These are phyloP conservation scores for Ormyrus thymus DNA, from an alignment of 2,888 invertebrate species.

Conservation along the genomic window DNA sequence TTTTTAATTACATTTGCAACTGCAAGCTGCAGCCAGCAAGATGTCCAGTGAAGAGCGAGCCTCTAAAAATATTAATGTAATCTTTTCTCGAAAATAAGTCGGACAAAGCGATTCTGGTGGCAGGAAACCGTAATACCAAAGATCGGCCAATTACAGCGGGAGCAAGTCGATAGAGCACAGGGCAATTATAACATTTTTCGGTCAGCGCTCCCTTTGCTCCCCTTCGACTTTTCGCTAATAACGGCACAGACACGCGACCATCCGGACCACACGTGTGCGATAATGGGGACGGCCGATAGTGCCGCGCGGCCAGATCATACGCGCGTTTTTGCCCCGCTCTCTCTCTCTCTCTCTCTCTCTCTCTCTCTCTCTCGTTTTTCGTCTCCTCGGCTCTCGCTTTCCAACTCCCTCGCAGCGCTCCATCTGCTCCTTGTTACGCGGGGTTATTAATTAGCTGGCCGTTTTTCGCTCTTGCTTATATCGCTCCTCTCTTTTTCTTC, in stretches of 20 bases:
- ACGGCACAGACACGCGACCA: slow-evolving; percentile 71
- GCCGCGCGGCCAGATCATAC: slow-evolving; percentile 58
- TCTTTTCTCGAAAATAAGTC: not conserved
- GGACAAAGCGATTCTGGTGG: not conserved
- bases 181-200: slow-evolving; percentile 39
- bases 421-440: slow-evolving; percentile 72
- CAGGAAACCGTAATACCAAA: slow-evolving; percentile 8
- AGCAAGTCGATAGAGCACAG: not conserved
- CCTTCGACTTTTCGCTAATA: slow-evolving; percentile 52
- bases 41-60: not conserved
- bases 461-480: slow-evolving; percentile 59
- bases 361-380: slow-evolving; percentile 54
- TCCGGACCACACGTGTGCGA: slow-evolving; percentile 72
- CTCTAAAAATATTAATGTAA: not conserved
- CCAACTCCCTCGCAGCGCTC: slow-evolving; percentile 60
- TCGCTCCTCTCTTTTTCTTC: slow-evolving; percentile 32
- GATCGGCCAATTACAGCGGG: slow-evolving; percentile 4
- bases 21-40: not conserved
- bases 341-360: slow-evolving; percentile 38
- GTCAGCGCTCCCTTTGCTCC: slow-evolving; percentile 23
- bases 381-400: no score
- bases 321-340: slow-evolving; percentile 45
- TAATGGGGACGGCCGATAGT: slow-evolving; percentile 64
- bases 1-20: not conserved
- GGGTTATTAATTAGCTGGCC: slow-evolving; percentile 71